Conservation (phyloP, 1,140 invertebrate genomes). For the Arion vulgaris region DNA sequence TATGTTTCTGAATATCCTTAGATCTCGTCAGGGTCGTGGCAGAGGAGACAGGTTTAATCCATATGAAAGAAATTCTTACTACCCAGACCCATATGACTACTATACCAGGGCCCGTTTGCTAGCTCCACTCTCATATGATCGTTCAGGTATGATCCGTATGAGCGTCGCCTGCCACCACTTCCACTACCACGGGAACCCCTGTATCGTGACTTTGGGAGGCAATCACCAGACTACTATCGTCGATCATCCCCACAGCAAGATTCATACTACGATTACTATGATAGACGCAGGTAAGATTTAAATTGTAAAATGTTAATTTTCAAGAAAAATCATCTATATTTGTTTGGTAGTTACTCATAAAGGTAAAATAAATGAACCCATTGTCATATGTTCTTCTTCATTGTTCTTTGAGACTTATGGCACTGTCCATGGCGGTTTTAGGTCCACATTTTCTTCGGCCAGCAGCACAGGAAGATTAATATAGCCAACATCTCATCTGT, state of each 20-base stretch:
- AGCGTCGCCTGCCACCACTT: slow-evolving; percentile 12
- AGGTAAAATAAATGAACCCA: no score
- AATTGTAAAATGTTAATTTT: no score
- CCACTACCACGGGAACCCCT: slow-evolving; percentile 19
- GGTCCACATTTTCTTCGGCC: no score
- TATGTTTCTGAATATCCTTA: no score
- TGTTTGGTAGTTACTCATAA: no score
- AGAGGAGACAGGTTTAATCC: neutral
- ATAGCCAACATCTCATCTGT: no score
- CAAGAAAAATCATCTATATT: no score
- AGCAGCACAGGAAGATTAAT: no score
- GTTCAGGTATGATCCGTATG: slow-evolving; percentile 33
- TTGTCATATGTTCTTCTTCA: no score
- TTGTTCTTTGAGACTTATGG: no score
- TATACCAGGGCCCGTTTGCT: slow-evolving; percentile 19
- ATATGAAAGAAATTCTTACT: slow-evolving; percentile 27
- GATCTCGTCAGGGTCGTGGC: slow-evolving; percentile 16
- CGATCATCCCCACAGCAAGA: slow-evolving; percentile 21
- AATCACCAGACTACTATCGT: slow-evolving; percentile 12
- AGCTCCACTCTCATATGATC: slow-evolving; percentile 26
- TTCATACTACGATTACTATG: slow-evolving; percentile 44
- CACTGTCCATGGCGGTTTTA: no score
- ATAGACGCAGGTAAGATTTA: slow-evolving; percentile 34
- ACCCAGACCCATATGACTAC: slow-evolving; percentile 36
- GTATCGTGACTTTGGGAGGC: slow-evolving; percentile 28